These are phyloP conservation scores for Dicranocentrus wangi DNA, from an alignment of 2,888 invertebrate species.

Conservation along the genomic window DNA sequence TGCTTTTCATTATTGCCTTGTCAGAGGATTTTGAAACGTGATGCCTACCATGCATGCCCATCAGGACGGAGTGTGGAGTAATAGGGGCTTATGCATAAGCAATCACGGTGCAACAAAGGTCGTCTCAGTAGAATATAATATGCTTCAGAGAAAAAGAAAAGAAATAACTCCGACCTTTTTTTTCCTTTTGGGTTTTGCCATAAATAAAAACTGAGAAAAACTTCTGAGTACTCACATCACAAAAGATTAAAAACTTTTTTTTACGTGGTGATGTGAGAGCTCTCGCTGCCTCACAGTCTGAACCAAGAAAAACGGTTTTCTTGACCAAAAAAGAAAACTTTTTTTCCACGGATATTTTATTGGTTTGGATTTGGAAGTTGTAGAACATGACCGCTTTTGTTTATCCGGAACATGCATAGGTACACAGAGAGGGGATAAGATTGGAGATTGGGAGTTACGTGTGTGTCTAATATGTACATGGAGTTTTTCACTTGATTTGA, in stretches of 20 bases:
- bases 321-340: background rate
- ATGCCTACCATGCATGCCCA: slow-evolving; percentile 10
- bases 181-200: too few species aligned
- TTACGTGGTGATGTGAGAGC: slow-evolving; percentile 8
- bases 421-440: background rate
- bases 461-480: too few species aligned
- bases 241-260: slow-evolving; percentile 46
- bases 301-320: background rate
- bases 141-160: background rate
- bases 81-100: too few species aligned
- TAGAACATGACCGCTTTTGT: slow-evolving; percentile 58
- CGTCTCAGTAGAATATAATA: background rate
- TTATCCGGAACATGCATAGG: slow-evolving; percentile 4
- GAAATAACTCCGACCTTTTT: background rate
- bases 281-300: slow-evolving; percentile 33
- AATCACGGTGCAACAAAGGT: slow-evolving; percentile 29
- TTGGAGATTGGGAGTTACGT: background rate
- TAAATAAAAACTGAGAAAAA: too few species aligned
- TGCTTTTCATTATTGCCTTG: slow-evolving; percentile 1
- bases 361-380: slow-evolving; percentile 27
- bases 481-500: too few species aligned
- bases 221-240: slow-evolving; percentile 24
- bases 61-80: too few species aligned
- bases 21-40: background rate
- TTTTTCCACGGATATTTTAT: slow-evolving; percentile 6